Evolutionary conservation across 2,113 vertebrate species (phyloP).

Genomic region (Gymnocephalus cernua): DNA sequence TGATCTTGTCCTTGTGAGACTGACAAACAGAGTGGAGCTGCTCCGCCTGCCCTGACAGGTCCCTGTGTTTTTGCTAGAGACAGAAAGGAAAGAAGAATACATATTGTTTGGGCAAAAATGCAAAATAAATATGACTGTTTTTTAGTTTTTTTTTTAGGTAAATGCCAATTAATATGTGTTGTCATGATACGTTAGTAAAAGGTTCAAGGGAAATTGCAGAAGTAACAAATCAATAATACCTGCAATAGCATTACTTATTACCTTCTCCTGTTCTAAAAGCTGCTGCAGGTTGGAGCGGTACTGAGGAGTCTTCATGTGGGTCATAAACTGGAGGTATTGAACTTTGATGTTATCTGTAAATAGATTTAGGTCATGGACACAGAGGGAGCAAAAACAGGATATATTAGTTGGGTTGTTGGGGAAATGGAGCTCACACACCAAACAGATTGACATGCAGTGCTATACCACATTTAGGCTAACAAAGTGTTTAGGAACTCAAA

Average conservation of each 20-base stretch:
- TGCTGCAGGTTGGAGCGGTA: slow-evolving; percentile 95
- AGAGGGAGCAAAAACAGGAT: background rate
- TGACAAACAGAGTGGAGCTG: slow-evolving; percentile 93
- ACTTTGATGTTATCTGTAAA: slow-evolving; percentile 94
- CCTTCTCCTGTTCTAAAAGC: slow-evolving; percentile 96
- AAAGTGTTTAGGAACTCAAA: background rate
- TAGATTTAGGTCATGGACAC: background rate
- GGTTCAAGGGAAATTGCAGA: background rate
- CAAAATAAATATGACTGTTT: background rate
- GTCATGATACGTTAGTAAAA: background rate
- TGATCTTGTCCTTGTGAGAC: slow-evolving; percentile 94
- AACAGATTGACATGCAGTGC: background rate
- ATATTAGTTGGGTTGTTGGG: background rate
- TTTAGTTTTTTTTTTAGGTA: too few relatives aligned
- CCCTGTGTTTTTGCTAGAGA: slow-evolving; percentile 90
- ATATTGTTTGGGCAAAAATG: background rate
- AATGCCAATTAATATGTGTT: background rate
- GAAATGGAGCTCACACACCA: background rate
- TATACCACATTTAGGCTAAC: background rate
- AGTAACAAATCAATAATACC: background rate
- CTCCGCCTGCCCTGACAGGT: slow-evolving; percentile 91
- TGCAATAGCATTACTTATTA: slow-evolving; percentile 52
- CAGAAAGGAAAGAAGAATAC: background rate
- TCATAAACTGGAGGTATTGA: slow-evolving; percentile 97
- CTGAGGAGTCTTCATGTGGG: slow-evolving; percentile 96